Evolutionary conservation across 2,113 vertebrate species (phyloP).

Genomic region (Castor canadensis): DNA sequence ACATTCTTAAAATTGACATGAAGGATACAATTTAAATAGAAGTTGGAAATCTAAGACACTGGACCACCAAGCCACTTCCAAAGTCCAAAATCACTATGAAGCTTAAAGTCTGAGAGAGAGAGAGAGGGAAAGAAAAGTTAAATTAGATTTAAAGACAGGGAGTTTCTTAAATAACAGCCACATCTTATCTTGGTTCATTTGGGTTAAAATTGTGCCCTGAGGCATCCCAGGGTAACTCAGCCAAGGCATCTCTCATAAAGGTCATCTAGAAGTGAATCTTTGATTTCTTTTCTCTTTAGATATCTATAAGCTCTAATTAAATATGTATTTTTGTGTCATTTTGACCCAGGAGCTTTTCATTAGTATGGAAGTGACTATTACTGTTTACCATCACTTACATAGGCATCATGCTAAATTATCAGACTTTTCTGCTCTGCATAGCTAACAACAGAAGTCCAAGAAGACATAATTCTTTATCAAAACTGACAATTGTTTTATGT

Average conservation of each 20-base stretch:
- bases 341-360: constrained; percentile 45
- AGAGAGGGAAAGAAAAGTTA: neutral
- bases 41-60: constrained; percentile 71
- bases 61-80: constrained; percentile 38
- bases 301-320: constrained; percentile 55
- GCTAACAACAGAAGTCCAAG: constrained; percentile 38
- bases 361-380: neutral
- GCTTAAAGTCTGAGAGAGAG: neutral
- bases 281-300: constrained; percentile 59
- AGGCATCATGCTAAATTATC: neutral
- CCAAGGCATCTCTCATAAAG: constrained; percentile 34
- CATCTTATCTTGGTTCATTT: neutral
- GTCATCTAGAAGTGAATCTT: constrained; percentile 59
- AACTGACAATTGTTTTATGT: neutral
- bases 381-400: neutral
- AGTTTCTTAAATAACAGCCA: constrained; percentile 40
- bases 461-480: constrained; percentile 34
- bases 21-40: constrained; percentile 76
- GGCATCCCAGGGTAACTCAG: constrained; percentile 35
- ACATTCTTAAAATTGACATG: constrained; percentile 56
- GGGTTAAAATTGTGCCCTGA: constrained; percentile 66
- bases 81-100: constrained; percentile 56
- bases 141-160: constrained; percentile 27
- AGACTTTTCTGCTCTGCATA: constrained; percentile 12
- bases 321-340: constrained; percentile 47